Evolutionary conservation across 2,888 invertebrate genomes (phyloP).

Genomic region (Deroplatys truncata): DNA sequence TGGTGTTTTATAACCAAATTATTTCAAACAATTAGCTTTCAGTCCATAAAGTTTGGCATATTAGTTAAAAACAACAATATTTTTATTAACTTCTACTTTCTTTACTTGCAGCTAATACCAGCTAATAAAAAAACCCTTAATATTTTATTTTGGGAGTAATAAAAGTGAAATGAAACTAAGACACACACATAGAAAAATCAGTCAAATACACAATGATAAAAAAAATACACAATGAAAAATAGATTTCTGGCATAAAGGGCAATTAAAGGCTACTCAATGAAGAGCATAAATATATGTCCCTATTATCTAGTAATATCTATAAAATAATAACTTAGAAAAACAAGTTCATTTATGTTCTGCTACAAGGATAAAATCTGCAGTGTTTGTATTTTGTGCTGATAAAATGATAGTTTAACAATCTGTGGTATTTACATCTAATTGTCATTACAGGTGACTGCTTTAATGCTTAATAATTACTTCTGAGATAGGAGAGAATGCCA

Average conservation of each 20-base stretch:
- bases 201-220: no score
- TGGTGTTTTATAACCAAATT: neutral
- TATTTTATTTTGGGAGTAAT: neutral
- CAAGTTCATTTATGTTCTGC: neutral
- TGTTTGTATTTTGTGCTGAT: neutral
- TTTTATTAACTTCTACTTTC: neutral
- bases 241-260: neutral
- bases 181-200: no score
- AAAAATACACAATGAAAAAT: neutral
- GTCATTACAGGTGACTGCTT: no score
- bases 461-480: neutral
- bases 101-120: neutral
- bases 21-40: neutral
- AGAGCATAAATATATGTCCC: neutral
- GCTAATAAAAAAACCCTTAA: neutral
- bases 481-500: neutral
- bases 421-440: neutral
- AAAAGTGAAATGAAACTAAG: neutral
- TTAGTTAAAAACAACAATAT: neutral
- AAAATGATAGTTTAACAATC: neutral
- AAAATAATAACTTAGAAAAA: neutral
- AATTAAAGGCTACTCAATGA: neutral
- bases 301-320: neutral
- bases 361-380: neutral
- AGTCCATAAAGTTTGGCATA: neutral